A percentile compares a stretch with the other conserved stretches of the same genome.
Evolutionary conservation across 2,888 invertebrate genomes (phyloP).

Genomic region (Tipula vernalis): DNA sequence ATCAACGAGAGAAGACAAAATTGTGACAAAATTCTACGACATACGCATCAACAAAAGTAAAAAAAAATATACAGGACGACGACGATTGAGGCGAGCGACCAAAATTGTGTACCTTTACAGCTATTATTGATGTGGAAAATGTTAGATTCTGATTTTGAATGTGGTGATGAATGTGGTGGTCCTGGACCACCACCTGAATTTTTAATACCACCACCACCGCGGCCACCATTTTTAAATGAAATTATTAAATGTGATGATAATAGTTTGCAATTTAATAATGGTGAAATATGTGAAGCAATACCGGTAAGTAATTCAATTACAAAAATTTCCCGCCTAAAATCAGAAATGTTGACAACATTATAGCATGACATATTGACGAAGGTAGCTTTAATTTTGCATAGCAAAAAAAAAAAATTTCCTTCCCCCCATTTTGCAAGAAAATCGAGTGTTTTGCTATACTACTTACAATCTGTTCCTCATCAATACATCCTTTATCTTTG

Average conservation of each 20-base stretch:
- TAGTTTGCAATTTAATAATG: slow-evolving; percentile 21
- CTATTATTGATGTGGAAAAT: slow-evolving; percentile 34
- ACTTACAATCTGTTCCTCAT: not conserved
- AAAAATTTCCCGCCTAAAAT: not conserved
- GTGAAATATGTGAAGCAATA: slow-evolving; percentile 35
- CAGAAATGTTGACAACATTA: not conserved
- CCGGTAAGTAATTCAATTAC: slow-evolving; percentile 28
- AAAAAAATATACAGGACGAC: not conserved
- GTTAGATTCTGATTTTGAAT: slow-evolving; percentile 30
- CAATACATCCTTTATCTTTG: not conserved
- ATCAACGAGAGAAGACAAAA: not conserved
- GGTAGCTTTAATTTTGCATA: not conserved
- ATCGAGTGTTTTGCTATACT: not conserved
- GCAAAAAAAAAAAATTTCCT: not conserved
- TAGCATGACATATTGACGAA: not conserved
- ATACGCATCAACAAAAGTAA: not conserved
- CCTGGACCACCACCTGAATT: slow-evolving; percentile 34
- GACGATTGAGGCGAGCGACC: not conserved
- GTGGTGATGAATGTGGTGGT: slow-evolving; percentile 32
- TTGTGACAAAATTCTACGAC: not conserved
- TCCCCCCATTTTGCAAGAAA: not conserved
- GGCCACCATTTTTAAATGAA: slow-evolving; percentile 29
- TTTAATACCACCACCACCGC: slow-evolving; percentile 33
- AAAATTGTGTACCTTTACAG: not conserved
- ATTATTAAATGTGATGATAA: slow-evolving; percentile 18